Conservation (phyloP, 2,113 vertebrate species). For the Melospiza melodia region DNA sequence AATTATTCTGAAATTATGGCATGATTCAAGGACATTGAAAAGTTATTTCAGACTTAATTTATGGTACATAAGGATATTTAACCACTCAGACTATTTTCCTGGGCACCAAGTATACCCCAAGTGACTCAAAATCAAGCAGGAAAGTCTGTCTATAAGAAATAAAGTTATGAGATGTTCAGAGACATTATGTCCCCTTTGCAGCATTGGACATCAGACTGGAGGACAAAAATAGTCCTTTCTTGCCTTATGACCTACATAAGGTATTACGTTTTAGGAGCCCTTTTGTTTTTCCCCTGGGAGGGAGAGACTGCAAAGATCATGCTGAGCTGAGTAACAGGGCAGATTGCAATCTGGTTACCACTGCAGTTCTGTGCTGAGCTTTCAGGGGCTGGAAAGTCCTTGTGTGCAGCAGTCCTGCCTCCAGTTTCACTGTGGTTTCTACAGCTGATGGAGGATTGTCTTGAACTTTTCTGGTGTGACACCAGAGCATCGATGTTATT, state of each 20-base stretch:
- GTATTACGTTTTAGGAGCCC: not conserved
- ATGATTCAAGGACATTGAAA: not conserved
- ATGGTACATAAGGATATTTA: not conserved
- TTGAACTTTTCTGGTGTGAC: slow-evolving; percentile 30
- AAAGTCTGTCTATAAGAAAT: not conserved
- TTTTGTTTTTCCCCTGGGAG: not conserved
- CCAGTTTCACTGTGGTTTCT: slow-evolving; percentile 65
- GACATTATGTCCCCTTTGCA: not conserved
- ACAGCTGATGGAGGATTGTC: slow-evolving; percentile 64
- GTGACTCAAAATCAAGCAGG: not conserved
- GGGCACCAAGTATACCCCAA: not conserved
- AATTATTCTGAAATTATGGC: not conserved
- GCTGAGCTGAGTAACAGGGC: slow-evolving; percentile 3
- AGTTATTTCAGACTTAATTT: not conserved
- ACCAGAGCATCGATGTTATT: not conserved
- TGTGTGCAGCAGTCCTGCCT: slow-evolving; percentile 50
- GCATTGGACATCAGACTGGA: not conserved
- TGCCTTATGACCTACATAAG: slow-evolving; percentile 36
- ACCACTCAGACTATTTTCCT: not conserved
- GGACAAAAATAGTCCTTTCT: not conserved
- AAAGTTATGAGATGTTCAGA: not conserved
- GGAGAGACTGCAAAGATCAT: not conserved
- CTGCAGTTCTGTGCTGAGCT: slow-evolving; percentile 45
- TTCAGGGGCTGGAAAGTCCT: slow-evolving; percentile 73
- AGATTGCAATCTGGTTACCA: slow-evolving; percentile 31